Percentiles rank a stretch among this genome's conserved stretches.
Conservation (phyloP, 2,888 invertebrate genomes). For the Timema cristinae region DNA sequence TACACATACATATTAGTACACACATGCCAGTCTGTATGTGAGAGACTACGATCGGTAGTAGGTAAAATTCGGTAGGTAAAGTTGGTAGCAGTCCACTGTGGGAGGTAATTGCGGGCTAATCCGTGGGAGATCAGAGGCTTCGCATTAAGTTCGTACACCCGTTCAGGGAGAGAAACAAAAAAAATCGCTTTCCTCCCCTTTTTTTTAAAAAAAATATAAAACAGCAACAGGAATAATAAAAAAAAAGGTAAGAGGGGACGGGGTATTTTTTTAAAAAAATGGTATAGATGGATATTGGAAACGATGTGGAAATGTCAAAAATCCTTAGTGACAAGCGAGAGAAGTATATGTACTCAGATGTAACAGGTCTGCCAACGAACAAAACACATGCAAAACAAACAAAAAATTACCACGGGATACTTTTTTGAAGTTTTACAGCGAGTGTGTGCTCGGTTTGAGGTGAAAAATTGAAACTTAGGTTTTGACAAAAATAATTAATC, state of each 20-base stretch:
- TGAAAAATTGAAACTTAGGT: no score
- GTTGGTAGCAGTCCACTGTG: not conserved
- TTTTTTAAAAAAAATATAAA: slow-evolving; percentile 6
- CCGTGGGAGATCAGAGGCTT: slow-evolving; percentile 24
- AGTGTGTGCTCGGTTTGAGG: no score
- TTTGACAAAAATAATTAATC: no score
- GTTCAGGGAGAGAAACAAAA: slow-evolving; percentile 5
- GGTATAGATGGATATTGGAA: slow-evolving; percentile 4
- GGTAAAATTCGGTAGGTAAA: not conserved
- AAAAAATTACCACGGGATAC: not conserved
- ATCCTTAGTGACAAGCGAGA: slow-evolving; percentile 12
- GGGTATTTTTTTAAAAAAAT: not conserved
- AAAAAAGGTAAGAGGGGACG: not conserved
- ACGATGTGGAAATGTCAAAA: slow-evolving; percentile 17
- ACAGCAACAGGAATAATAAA: not conserved
- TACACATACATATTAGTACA: no score
- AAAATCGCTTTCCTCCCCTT: not conserved
- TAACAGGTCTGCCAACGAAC: slow-evolving; percentile 8
- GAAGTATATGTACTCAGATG: slow-evolving; percentile 8
- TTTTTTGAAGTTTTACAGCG: no score
- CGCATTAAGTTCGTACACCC: slow-evolving; percentile 10
- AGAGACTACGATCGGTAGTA: not conserved
- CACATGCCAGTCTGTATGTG: not conserved
- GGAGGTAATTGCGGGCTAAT: slow-evolving; percentile 25
- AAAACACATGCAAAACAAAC: not conserved